phyloP scores from a whole-genome alignment of 2,888 invertebrate genomes.

The Eremobia ochroleuca region DNA sequence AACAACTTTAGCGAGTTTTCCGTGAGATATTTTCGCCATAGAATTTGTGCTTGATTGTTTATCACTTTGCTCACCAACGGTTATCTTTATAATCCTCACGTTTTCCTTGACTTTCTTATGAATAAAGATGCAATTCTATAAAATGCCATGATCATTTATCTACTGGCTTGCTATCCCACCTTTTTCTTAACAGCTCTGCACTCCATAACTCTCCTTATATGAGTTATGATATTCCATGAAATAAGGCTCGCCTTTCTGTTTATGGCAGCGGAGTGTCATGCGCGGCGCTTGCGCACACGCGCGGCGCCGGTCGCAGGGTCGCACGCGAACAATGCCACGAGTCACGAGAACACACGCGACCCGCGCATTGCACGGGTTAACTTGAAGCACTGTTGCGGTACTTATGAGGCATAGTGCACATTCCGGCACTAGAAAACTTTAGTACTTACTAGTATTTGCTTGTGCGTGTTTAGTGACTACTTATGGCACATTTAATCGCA shows the following conservation, averaged over 20 bases:
- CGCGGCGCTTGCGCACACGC: constrained; percentile 56
- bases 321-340: constrained; percentile 69
- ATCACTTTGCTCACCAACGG: not conserved
- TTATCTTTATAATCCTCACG: not conserved
- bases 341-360: constrained; percentile 54
- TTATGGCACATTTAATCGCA: not conserved
- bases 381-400: constrained; percentile 40
- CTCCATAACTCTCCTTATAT: constrained; percentile 43
- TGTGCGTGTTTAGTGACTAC: not conserved
- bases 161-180: not conserved
- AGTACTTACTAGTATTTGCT: not conserved
- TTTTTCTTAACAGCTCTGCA: constrained; percentile 27
- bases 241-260: constrained; percentile 28
- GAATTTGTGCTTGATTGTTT: not conserved
- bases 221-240: constrained; percentile 44
- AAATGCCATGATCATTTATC: constrained; percentile 27
- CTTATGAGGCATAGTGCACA: not conserved
- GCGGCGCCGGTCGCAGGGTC: constrained; percentile 59
- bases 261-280: constrained; percentile 54
- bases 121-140: constrained; percentile 34
- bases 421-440: not conserved
- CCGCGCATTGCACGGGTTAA: constrained; percentile 46
- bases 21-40: not conserved
- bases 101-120: constrained; percentile 19
- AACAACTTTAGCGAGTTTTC: not conserved